phyloP scores from a whole-genome alignment of 2,888 invertebrate species.

The Zelleria hepariella region DNA sequence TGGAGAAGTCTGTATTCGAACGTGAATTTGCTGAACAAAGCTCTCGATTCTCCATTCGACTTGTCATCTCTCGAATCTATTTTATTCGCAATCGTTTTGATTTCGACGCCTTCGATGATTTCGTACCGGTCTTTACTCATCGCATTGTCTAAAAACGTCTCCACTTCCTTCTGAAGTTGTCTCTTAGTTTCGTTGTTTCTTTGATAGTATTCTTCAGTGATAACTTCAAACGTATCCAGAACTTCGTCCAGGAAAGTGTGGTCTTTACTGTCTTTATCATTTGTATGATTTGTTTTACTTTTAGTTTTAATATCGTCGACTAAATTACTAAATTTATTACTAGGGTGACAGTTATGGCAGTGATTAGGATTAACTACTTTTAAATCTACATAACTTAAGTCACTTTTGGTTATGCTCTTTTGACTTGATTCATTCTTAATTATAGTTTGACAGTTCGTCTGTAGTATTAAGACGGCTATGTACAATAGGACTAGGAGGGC shows the following conservation, averaged over 20 bases:
- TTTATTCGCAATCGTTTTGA: conserved; percentile 37
- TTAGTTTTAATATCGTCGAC: conserved; percentile 22
- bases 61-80: conserved; percentile 16
- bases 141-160: conserved; percentile 71
- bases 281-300: conserved; percentile 13
- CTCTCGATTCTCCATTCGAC: conserved; percentile 35
- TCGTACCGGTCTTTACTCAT: conserved; percentile 67
- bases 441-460: conserved; percentile 37
- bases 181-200: conserved; percentile 36
- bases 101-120: conserved; percentile 72
- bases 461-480: conserved; percentile 35
- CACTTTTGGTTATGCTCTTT: conserved; percentile 44
- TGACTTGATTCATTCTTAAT: conserved; percentile 33
- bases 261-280: conserved; percentile 16
- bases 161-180: conserved; percentile 63
- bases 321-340: conserved; percentile 26
- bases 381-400: conserved; percentile 35
- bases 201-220: conserved; percentile 35
- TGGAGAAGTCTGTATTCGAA: conserved; percentile 70
- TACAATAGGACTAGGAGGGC: conserved; percentile 37
- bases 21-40: conserved; percentile 48
- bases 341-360: conserved; percentile 64
- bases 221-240: conserved; percentile 36
- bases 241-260: conserved; percentile 33
- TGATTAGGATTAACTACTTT: conserved; percentile 48